These are phyloP conservation scores for Drosophila bifasciata DNA, from an alignment of 1,140 invertebrate genomes.

Conservation along the genomic window DNA sequence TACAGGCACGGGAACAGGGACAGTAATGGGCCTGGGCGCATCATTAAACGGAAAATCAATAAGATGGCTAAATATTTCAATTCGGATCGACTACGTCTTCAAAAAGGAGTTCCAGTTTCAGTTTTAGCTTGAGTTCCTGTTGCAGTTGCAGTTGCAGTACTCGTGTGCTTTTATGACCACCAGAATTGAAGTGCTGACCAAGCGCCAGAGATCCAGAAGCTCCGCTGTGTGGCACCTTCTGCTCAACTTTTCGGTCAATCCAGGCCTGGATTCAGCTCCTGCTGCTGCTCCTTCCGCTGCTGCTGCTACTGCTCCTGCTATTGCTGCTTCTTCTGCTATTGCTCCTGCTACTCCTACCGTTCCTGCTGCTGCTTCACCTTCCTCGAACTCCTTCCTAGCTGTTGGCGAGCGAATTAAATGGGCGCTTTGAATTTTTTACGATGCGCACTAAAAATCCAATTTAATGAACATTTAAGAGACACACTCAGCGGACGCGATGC, in stretches of 20 bases:
- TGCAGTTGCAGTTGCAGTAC: not conserved
- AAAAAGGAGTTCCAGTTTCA: conserved; percentile 9
- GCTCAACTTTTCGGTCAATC: conserved; percentile 32
- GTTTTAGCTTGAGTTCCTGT: not conserved
- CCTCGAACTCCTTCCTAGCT: conserved; percentile 19
- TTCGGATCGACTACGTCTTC: conserved; percentile 51
- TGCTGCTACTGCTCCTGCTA: conserved; percentile 11
- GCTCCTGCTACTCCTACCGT: conserved; percentile 15
- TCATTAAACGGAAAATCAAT: conserved; percentile 76
- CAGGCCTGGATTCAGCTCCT: not conserved
- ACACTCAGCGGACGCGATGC: conserved; percentile 45
- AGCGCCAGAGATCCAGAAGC: conserved; percentile 1
- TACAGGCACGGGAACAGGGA: no score
- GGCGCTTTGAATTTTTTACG: conserved; percentile 83
- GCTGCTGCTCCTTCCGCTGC: conserved; percentile 16
- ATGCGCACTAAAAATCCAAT: conserved; percentile 83
- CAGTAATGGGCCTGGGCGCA: conserved; percentile 32
- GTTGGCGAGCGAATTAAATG: conserved; percentile 78
- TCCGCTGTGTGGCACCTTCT: conserved; percentile 30
- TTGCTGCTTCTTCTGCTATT: conserved; percentile 40
- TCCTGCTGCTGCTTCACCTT: conserved; percentile 39
- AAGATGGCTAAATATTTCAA: conserved; percentile 77
- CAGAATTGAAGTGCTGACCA: conserved; percentile 59
- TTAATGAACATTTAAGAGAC: conserved; percentile 84
- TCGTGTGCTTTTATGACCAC: conserved; percentile 63